Percentiles rank a stretch among this genome's conserved stretches.
phyloP scores from a whole-genome alignment of 2,888 invertebrate species.

The Cataglyphis albicans region DNA sequence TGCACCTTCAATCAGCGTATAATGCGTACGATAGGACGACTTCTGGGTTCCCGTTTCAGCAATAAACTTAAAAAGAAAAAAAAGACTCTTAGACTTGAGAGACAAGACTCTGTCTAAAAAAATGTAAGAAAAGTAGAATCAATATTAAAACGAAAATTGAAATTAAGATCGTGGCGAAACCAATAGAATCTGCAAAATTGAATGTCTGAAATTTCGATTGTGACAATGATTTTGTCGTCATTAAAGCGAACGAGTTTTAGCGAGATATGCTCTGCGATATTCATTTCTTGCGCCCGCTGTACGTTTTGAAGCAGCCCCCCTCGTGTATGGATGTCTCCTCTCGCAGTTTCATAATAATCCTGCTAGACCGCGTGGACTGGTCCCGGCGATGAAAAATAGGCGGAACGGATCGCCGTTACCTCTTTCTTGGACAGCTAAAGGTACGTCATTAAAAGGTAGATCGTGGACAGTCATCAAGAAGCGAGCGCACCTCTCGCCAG shows the following conservation, averaged over 20 bases:
- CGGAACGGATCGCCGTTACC: conserved; percentile 67
- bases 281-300: conserved; percentile 43
- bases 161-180: neutral
- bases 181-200: neutral
- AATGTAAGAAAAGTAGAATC: neutral
- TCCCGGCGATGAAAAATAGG: conserved; percentile 69
- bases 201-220: neutral
- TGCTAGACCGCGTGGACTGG: conserved; percentile 69
- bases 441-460: conserved; percentile 68
- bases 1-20: conserved; percentile 71
- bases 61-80: neutral
- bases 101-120: neutral
- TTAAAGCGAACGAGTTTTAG: neutral
- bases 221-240: neutral
- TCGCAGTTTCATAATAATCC: conserved; percentile 70
- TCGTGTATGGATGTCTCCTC: conserved; percentile 36
- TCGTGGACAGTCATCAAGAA: conserved; percentile 60
- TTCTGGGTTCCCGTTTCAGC: neutral
- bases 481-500: conserved; percentile 24
- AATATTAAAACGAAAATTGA: neutral
- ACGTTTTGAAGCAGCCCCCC: conserved; percentile 58
- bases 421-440: conserved; percentile 57
- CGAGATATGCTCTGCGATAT: neutral
- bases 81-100: neutral
- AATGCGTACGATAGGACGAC: conserved; percentile 41